Evolutionary conservation across 2,113 vertebrate species (phyloP).

Genomic region (Eulemur macaco): DNA sequence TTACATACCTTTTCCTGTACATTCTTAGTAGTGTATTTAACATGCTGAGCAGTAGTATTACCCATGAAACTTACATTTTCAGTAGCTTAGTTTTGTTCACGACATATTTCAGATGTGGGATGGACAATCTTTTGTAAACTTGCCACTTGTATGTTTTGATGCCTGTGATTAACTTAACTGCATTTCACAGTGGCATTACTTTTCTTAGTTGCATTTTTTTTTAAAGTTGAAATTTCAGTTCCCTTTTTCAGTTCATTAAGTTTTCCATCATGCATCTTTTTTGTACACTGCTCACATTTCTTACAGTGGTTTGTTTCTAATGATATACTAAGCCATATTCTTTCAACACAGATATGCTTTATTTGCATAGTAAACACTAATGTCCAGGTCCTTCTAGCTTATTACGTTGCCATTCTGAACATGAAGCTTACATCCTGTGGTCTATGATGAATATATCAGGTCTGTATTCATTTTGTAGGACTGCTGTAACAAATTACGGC

Average conservation of each 20-base stretch:
- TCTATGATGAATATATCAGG: not conserved
- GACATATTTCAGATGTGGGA: not conserved
- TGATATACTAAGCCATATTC: not conserved
- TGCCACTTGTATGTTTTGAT: slow-evolving; percentile 55
- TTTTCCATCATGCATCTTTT: not conserved
- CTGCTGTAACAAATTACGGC: not conserved
- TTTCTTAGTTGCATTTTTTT: slow-evolving; percentile 9
- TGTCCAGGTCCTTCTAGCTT: not conserved
- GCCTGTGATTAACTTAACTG: not conserved
- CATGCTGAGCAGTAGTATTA: not conserved
- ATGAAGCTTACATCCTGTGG: not conserved
- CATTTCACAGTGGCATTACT: slow-evolving; percentile 24
- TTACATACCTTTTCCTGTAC: not conserved
- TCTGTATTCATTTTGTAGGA: not conserved
- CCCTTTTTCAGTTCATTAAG: not conserved
- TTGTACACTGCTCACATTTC: not conserved
- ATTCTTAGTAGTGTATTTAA: not conserved
- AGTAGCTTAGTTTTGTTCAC: slow-evolving; percentile 39
- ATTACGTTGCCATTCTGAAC: not conserved
- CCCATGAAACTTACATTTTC: not conserved
- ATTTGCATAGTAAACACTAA: not conserved
- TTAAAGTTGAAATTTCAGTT: not conserved
- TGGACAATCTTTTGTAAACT: slow-evolving; percentile 40
- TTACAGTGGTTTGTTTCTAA: not conserved
- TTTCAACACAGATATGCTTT: not conserved